These are phyloP conservation scores for Epinotia nisella DNA, from an alignment of 2,888 invertebrate species.

Conservation along the genomic window DNA sequence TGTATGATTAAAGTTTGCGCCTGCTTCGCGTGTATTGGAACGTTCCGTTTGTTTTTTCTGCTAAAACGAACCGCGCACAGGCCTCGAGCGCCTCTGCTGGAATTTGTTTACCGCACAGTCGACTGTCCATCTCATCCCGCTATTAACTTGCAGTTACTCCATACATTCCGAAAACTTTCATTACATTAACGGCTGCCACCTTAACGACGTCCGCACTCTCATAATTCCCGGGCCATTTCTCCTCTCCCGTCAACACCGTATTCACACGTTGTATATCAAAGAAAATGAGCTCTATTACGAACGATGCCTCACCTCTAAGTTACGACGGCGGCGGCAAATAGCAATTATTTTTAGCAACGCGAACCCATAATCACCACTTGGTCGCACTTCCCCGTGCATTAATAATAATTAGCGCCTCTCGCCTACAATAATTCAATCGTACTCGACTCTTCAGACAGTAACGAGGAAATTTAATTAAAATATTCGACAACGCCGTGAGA, in stretches of 20 bases:
- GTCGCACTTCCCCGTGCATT: slow-evolving; percentile 47
- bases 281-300: slow-evolving; percentile 39
- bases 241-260: slow-evolving; percentile 28
- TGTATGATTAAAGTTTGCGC: slow-evolving; percentile 70
- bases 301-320: slow-evolving; percentile 36
- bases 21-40: slow-evolving; percentile 49
- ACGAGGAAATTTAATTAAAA: slow-evolving; percentile 54
- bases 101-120: slow-evolving; percentile 30
- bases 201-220: slow-evolving; percentile 31
- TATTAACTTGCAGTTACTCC: slow-evolving; percentile 14
- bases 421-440: slow-evolving; percentile 68
- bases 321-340: slow-evolving; percentile 34
- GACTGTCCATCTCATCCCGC: slow-evolving; percentile 5
- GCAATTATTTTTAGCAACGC: slow-evolving; percentile 49
- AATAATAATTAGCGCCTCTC: slow-evolving; percentile 65
- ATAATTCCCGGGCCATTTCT: slow-evolving; percentile 32
- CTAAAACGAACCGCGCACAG: background rate
- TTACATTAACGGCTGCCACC: slow-evolving; percentile 28
- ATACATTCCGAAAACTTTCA: slow-evolving; percentile 15
- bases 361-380: slow-evolving; percentile 47
- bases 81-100: background rate
- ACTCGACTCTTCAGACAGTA: slow-evolving; percentile 56
- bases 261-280: slow-evolving; percentile 44
- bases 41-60: slow-evolving; percentile 39
- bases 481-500: slow-evolving; percentile 43